Conservation (phyloP, 2,113 vertebrate genomes). For the Coptodon rendalli region DNA sequence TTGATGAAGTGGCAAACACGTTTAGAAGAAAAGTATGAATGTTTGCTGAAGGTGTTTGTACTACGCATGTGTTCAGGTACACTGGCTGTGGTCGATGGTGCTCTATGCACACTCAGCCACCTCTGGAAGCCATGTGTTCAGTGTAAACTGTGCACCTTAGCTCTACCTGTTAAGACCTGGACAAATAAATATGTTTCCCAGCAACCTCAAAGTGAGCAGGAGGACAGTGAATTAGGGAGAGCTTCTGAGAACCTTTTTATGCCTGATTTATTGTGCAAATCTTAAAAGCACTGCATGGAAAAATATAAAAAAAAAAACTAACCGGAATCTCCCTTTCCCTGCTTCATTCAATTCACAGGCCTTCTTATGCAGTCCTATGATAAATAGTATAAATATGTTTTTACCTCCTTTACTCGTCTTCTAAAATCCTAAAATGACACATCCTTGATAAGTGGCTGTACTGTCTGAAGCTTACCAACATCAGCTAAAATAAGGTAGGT, state of each 20-base stretch:
- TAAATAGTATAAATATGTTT: background rate
- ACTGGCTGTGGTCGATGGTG: background rate
- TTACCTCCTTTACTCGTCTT: background rate
- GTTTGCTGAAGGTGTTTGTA: background rate
- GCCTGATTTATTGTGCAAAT: background rate
- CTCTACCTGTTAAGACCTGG: background rate
- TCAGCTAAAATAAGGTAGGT: background rate
- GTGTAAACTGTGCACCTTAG: background rate
- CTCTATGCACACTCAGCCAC: background rate
- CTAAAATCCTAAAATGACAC: background rate
- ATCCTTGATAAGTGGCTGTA: background rate
- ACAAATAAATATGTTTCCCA: background rate
- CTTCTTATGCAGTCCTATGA: background rate
- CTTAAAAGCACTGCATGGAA: background rate
- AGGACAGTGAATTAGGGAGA: background rate
- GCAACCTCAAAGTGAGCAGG: background rate
- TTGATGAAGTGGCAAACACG: background rate
- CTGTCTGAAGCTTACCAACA: background rate
- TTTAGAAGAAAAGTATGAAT: background rate
- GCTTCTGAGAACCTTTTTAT: background rate
- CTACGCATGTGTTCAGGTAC: background rate
- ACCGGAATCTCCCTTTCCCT: background rate
- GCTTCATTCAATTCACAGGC: background rate
- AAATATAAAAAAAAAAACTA: background rate
- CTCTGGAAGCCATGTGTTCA: background rate